Conservation (phyloP, 2,888 invertebrate species). For the Chaetogeoica ovagalla region DNA sequence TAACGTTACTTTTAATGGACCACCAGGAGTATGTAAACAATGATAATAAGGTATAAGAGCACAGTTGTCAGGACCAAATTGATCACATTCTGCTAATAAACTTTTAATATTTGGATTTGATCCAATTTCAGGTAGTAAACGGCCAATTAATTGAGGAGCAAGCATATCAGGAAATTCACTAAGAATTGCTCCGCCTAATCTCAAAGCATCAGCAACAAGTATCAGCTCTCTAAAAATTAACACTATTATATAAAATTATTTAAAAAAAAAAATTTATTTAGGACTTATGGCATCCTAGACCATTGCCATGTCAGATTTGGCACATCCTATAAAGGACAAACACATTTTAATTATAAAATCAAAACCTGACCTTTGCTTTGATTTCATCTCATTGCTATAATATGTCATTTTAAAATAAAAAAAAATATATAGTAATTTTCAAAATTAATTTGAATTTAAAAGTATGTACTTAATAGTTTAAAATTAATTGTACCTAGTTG, state of each 20-base stretch:
- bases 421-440: constrained; percentile 18
- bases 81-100: constrained; percentile 87
- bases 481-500: constrained; percentile 66
- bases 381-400: constrained; percentile 39
- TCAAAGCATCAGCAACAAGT: constrained; percentile 89
- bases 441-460: background rate
- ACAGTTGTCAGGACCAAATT: constrained; percentile 84
- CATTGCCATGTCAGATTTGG: constrained; percentile 50
- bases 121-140: constrained; percentile 89
- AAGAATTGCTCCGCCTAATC: constrained; percentile 91
- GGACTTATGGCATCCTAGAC: constrained; percentile 50
- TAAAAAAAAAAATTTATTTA: background rate
- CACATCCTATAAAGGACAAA: constrained; percentile 37
- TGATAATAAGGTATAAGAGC: constrained; percentile 91
- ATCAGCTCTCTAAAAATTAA: constrained; percentile 73
- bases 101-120: constrained; percentile 80
- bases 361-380: constrained; percentile 44
- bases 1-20: constrained; percentile 80
- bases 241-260: background rate
- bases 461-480: background rate
- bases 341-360: constrained; percentile 40
- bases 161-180: constrained; percentile 93
- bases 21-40: constrained; percentile 97
- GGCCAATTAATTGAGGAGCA: constrained; percentile 89
- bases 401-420: constrained; percentile 22